phyloP scores from a whole-genome alignment of 2,888 invertebrate species.

The Cataglyphis albicans region DNA sequence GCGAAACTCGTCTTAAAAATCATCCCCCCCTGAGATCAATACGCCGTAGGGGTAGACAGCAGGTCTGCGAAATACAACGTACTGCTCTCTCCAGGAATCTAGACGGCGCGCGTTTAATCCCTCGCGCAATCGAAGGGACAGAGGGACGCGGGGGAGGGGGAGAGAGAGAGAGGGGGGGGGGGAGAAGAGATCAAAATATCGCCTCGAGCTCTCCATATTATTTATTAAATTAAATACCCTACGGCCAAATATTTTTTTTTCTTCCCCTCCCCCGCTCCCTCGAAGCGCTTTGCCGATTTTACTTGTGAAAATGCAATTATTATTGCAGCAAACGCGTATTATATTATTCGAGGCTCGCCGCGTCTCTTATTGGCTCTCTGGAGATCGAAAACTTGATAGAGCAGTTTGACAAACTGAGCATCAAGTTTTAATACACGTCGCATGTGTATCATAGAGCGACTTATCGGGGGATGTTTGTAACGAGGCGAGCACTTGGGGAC shows the following conservation, averaged over 20 bases:
- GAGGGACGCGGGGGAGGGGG: too few species aligned
- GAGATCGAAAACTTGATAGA: slow-evolving; percentile 25
- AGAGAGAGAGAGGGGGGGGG: too few species aligned
- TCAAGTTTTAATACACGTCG: slow-evolving; percentile 27
- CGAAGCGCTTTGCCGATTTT: not conserved
- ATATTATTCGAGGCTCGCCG: not conserved
- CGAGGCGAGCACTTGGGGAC: not conserved
- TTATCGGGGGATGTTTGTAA: slow-evolving; percentile 1
- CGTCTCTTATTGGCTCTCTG: not conserved
- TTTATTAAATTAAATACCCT: slow-evolving; percentile 39
- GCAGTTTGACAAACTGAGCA: not conserved
- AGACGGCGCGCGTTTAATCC: slow-evolving; percentile 50
- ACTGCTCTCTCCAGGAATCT: slow-evolving; percentile 34
- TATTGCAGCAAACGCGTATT: not conserved
- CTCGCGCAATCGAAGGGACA: slow-evolving; percentile 45
- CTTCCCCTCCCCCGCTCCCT: not conserved
- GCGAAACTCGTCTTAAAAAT: slow-evolving; percentile 83
- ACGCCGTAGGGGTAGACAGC: slow-evolving; percentile 77
- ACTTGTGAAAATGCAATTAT: slow-evolving; percentile 29
- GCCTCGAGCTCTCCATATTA: not conserved
- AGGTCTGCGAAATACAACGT: slow-evolving; percentile 69
- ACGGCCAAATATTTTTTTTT: not conserved
- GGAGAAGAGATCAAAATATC: not conserved
- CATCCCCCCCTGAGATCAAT: slow-evolving; percentile 81
- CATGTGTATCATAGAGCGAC: slow-evolving; percentile 23